Base-by-base conservation (phyloP, 2,113 vertebrate genomes). In the Xenopus laevis region DNA sequence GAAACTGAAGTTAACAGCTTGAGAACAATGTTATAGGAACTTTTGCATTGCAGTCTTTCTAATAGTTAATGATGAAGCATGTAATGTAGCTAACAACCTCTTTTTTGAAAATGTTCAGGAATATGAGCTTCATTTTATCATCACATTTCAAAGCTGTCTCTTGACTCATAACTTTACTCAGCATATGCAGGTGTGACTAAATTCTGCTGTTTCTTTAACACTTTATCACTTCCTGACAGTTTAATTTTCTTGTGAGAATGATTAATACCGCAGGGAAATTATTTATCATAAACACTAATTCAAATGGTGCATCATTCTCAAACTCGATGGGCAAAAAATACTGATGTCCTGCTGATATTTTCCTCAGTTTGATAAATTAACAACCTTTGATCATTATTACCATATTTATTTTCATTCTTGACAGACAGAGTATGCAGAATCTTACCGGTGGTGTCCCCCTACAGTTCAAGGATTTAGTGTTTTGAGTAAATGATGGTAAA, bases 221-320 rank as follows among this genome's bases (percentile, higher is more conserved):
- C 77, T 90, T 89, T 73, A 84, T 86, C 85, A 84, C 86, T 73
- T 83, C 83, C 78, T 86, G 86, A 86, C 84, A 85, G 84, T 86
- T 90, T 89, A 86, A 90, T 92, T 90, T 90, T 79, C 78, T 80
- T 74, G 79, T 79, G 78, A 87, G 77, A 82, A 82, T 81, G 87
- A 88, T 83, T 89, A 88, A 90, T 89, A 86, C 78, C 64, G 68
- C 80, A 84, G 71, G 79, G 81, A 84, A 87, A 86, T 87, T 87
- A 85, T 85, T 88, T 87, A 87, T 90, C 84, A 81, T 72, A 64
- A 80, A 77, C 79, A 82, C 71, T 86, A 86, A 87, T 88, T 88
- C 84, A 82, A 82, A 84, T 84, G 79, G 82, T 78, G 80, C 74
- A 83, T 85, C 79, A 67, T 82, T 68, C 84, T 78, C 74, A 71